Evolutionary conservation across 2,888 invertebrate genomes (phyloP), one percentile per base, ranked within the genome.

Genomic region (Ochropacha duplaris): DNA sequence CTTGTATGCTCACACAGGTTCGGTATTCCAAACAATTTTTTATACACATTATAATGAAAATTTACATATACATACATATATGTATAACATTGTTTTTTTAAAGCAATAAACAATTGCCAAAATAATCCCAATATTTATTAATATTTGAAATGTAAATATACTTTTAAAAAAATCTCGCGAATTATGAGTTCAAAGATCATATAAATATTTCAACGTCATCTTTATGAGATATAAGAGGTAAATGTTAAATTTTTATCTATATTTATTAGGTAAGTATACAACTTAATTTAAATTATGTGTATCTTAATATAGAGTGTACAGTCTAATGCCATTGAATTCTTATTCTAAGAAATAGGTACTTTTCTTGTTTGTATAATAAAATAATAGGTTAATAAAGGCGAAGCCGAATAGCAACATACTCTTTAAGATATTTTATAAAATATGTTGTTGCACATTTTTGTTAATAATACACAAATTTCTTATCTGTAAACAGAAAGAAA

Each of bases 371-470:
- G 71, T 82, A 78, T 78, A 68, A 70, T 79, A 79, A 39, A 16
- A 69, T 72, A 58, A 71, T 68, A 70, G 36, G 54, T 68, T 56
- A 60, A 57, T 39, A 44, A 57, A 68, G 86, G 86, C 85, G 68
- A 85, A 84, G 84, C 86, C 84, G 71, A 70, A 71, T 68, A 68
- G 64, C 58, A 63, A 57, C 54, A 54, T 71, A 68, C 71, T 69
- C 61, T 62, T 55, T 72, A 74, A 78, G 68, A 75, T 75, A 76
- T 78, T 64, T 56, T 61, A 64, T 69, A 57, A 59, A 57, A 81
- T 81, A 83, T 78, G 82, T 86, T 84, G 78, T 83, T 84, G 84
- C 84, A 86, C 85, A 68, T 74, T 84, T 85, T 77, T 77, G 81
- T 85, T 82, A 76, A 78, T 66, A 72, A 72, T 69, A 82, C 78